Conservation (phyloP, 2,888 invertebrate species). For the Lithophane ornitopus region DNA sequence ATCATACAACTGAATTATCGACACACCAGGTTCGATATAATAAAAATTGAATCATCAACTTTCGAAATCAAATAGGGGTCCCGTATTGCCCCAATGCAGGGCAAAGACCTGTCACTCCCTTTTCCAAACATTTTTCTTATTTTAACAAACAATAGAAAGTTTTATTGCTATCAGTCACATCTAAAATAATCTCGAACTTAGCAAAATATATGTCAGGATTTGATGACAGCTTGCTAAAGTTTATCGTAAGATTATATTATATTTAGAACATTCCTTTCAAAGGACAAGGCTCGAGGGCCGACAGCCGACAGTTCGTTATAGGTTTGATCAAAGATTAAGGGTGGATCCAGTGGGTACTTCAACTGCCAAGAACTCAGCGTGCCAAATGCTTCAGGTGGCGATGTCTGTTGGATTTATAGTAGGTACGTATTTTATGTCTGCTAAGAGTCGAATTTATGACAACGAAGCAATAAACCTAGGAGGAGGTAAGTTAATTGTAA, state of each 20-base stretch:
- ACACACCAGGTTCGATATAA: too few relatives aligned
- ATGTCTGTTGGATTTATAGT: neutral
- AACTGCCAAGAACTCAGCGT: conserved; percentile 23
- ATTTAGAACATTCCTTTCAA: conserved; percentile 16
- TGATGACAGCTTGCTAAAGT: neutral
- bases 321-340: conserved; percentile 55
- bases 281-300: conserved; percentile 10
- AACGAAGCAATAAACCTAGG: neutral
- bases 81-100: neutral
- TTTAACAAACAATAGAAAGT: neutral
- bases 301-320: conserved; percentile 7
- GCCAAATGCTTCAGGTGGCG: conserved; percentile 9
- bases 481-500: neutral
- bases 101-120: neutral
- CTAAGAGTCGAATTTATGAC: neutral
- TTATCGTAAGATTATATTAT: conserved; percentile 1
- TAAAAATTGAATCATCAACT: too few relatives aligned
- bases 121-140: neutral
- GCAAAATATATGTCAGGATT: neutral
- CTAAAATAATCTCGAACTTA: neutral
- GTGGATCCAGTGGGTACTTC: conserved; percentile 23
- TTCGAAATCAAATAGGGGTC: too few relatives aligned
- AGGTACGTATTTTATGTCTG: neutral
- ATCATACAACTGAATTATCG: too few relatives aligned
- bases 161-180: neutral